These are phyloP conservation scores for Monochamus alternatus DNA, from an alignment of 2,888 invertebrate species.

Conservation along the genomic window DNA sequence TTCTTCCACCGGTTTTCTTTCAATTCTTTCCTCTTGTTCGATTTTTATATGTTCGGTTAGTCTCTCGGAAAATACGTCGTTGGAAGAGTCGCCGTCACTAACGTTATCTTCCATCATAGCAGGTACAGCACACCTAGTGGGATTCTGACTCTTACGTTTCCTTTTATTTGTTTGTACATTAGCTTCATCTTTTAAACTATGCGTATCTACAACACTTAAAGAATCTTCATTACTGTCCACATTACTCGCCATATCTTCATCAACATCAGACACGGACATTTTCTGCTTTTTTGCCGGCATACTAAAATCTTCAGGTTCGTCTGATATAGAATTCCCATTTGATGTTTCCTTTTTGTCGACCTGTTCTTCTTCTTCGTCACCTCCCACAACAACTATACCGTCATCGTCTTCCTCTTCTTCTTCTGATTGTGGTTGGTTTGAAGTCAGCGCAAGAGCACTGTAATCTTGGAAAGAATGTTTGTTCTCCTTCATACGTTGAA, in stretches of 20 bases:
- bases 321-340: constrained; percentile 66
- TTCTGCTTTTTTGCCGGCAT: constrained; percentile 78
- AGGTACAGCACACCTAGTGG: constrained; percentile 83
- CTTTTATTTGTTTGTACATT: constrained; percentile 79
- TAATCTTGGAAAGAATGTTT: constrained; percentile 63
- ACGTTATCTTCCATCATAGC: constrained; percentile 73
- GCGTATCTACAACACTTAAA: constrained; percentile 73
- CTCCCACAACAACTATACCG: constrained; percentile 85
- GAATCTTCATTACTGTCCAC: constrained; percentile 80
- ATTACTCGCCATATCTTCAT: constrained; percentile 75
- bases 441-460: constrained; percentile 60
- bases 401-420: constrained; percentile 85
- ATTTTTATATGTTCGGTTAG: constrained; percentile 55
- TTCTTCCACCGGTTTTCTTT: constrained; percentile 52
- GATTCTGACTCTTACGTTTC: constrained; percentile 92
- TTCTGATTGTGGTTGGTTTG: constrained; percentile 65
- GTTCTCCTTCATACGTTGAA: constrained; percentile 72
- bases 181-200: constrained; percentile 74
- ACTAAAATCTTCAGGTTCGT: constrained; percentile 81
- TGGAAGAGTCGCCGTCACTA: constrained; percentile 77
- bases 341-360: constrained; percentile 67
- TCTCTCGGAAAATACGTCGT: constrained; percentile 70
- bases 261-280: constrained; percentile 73
- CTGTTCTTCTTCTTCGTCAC: constrained; percentile 70
- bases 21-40: constrained; percentile 52